Conservation (phyloP, 2,797 vertebrate genomes). For the Crocodylus rhombifer region DNA sequence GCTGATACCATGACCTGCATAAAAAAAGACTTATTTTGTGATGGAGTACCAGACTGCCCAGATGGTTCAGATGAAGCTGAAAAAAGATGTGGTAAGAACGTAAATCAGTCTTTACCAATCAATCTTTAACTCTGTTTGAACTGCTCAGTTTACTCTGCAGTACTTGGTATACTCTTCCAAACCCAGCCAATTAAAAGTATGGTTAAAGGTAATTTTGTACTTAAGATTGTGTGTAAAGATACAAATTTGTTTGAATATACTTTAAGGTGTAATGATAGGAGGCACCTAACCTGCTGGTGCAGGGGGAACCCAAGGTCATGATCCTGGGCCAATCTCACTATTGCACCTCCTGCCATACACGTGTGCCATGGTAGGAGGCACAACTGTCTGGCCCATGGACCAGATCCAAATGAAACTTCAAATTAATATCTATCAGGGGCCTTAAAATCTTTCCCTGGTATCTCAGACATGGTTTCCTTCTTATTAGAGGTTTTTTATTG, state of each 20-base stretch:
- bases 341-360: no score
- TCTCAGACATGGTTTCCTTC: neutral
- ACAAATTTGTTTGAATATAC: neutral
- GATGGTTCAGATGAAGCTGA: constrained; percentile 88
- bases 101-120: neutral
- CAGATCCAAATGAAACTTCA: no score
- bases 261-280: neutral
- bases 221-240: neutral
- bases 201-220: neutral
- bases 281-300: no score
- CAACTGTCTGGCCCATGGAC: no score
- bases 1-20: constrained; percentile 81
- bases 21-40: constrained; percentile 82
- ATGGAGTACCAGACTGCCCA: constrained; percentile 87
- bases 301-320: no score
- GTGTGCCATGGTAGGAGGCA: no score
- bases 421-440: no score
- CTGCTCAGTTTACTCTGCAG: neutral
- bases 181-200: neutral
- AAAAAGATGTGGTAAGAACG: constrained; percentile 86
- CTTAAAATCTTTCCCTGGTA: neutral
- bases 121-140: neutral
- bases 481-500: neutral
- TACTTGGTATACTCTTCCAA: neutral
- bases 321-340: no score